These are phyloP conservation scores for Speoplatyrhinus poulsoni DNA, from an alignment of 2,113 vertebrate species.

Conservation along the genomic window DNA sequence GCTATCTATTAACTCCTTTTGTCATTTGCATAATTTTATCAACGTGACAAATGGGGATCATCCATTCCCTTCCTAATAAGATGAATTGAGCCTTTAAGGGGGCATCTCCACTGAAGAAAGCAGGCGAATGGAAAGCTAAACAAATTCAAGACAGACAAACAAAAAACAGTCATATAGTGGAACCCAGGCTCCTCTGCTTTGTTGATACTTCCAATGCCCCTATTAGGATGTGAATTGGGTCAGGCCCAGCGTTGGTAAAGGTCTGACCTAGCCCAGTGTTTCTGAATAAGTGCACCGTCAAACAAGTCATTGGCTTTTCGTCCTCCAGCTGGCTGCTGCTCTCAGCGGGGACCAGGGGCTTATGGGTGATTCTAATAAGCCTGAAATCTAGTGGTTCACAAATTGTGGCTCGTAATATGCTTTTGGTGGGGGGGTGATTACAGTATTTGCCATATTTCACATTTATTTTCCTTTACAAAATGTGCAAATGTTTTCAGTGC, in stretches of 20 bases:
- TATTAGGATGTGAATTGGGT: conserved; percentile 48
- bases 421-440: too few relatives aligned
- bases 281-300: conserved; percentile 50
- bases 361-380: conserved; percentile 42
- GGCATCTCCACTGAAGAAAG: conserved; percentile 38
- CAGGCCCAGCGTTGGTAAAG: conserved; percentile 34
- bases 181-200: conserved; percentile 22
- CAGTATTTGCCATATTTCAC: too few relatives aligned
- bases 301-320: conserved; percentile 41
- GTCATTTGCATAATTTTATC: conserved; percentile 81
- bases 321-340: conserved; percentile 29
- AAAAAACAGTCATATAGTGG: conserved; percentile 49
- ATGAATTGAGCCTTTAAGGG: conserved; percentile 72
- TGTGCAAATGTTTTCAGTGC: too few relatives aligned
- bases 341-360: conserved; percentile 39
- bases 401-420: too few relatives aligned
- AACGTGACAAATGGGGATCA: conserved; percentile 75
- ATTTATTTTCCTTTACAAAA: too few relatives aligned
- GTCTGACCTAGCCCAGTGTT: conserved; percentile 36
- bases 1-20: conserved; percentile 76
- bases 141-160: conserved; percentile 56
- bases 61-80: conserved; percentile 69
- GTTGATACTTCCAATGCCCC: conserved; percentile 32
- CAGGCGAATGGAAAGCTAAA: conserved; percentile 47
- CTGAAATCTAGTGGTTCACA: conserved; percentile 32